Conservation (phyloP, 2,113 vertebrate species). For the Rana temporaria region DNA sequence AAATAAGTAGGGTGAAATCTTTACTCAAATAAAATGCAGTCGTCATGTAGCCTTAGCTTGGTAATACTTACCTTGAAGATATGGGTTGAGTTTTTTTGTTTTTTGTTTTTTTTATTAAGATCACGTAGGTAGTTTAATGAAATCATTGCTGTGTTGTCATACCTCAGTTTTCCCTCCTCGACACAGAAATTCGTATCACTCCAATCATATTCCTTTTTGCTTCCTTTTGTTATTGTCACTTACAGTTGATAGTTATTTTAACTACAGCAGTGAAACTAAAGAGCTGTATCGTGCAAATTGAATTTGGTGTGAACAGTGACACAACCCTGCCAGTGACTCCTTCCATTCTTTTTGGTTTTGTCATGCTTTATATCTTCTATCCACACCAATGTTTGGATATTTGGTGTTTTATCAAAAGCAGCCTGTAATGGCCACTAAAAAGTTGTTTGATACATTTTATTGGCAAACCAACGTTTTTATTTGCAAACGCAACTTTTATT, state of each 20-base stretch:
- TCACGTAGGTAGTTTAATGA: constrained; percentile 62
- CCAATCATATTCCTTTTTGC: constrained; percentile 32
- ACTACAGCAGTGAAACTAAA: constrained; percentile 62
- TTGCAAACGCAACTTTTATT: too few relatives aligned
- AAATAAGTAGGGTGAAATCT: constrained; percentile 68
- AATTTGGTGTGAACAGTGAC: not conserved
- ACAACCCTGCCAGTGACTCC: constrained; percentile 2
- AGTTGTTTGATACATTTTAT: too few relatives aligned
- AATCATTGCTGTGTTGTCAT: constrained; percentile 45
- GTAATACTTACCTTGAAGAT: constrained; percentile 70
- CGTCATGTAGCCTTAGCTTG: constrained; percentile 74
- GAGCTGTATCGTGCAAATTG: not conserved
- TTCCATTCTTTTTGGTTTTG: not conserved
- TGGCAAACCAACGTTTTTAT: too few relatives aligned
- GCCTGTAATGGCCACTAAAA: too few relatives aligned
- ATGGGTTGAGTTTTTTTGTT: constrained; percentile 70
- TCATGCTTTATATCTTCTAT: too few relatives aligned
- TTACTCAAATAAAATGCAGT: constrained; percentile 72
- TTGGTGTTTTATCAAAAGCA: too few relatives aligned
- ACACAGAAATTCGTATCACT: constrained; percentile 59
- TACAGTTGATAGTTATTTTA: constrained; percentile 52
- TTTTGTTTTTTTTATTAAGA: constrained; percentile 43
- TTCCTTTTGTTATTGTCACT: constrained; percentile 39
- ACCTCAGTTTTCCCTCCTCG: constrained; percentile 60
- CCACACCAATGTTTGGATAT: too few relatives aligned